A percentile compares a stretch with the other conserved stretches of the same genome.
phyloP scores from a whole-genome alignment of 92 coral and sea anemone species.

The Parazoanthus atlanticus region DNA sequence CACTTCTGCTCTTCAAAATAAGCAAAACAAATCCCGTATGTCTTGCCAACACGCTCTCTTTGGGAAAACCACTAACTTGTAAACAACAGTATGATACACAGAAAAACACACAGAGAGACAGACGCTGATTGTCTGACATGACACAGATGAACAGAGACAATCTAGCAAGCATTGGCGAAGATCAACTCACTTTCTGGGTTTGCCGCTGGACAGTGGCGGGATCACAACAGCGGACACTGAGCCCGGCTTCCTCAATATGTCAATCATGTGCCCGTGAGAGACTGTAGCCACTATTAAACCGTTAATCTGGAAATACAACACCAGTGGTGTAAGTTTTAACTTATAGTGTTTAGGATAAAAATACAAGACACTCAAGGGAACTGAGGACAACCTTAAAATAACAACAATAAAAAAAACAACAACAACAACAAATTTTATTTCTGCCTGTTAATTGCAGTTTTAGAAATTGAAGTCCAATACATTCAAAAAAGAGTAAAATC shows the following conservation, averaged over 20 bases:
- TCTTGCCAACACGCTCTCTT: neutral
- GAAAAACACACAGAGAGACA: neutral
- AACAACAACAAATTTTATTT: too few relatives aligned
- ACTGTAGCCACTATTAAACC: constrained; percentile 87
- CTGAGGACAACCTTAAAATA: neutral
- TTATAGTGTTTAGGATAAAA: too few relatives aligned
- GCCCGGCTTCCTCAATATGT: constrained; percentile 87
- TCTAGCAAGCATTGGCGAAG: neutral
- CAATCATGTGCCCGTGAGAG: constrained; percentile 93
- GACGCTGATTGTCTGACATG: neutral
- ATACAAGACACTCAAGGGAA: too few relatives aligned
- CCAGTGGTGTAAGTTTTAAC: neutral
- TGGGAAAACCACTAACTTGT: neutral
- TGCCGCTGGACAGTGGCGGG: constrained; percentile 93
- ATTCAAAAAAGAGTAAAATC: too few relatives aligned
- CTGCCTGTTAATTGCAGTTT: too few relatives aligned
- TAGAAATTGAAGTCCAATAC: too few relatives aligned
- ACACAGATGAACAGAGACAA: neutral
- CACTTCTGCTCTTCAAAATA: too few relatives aligned
- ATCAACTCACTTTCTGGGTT: constrained; percentile 87
- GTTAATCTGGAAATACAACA: constrained; percentile 66
- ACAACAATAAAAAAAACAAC: neutral
- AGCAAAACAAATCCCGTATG: too few relatives aligned
- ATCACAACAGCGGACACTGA: constrained; percentile 93
- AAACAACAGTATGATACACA: neutral